Evolutionary conservation across 1,140 invertebrate species (phyloP), one percentile per base, ranked within the genome.

Genomic region (Pseudomyrmex concolor): DNA sequence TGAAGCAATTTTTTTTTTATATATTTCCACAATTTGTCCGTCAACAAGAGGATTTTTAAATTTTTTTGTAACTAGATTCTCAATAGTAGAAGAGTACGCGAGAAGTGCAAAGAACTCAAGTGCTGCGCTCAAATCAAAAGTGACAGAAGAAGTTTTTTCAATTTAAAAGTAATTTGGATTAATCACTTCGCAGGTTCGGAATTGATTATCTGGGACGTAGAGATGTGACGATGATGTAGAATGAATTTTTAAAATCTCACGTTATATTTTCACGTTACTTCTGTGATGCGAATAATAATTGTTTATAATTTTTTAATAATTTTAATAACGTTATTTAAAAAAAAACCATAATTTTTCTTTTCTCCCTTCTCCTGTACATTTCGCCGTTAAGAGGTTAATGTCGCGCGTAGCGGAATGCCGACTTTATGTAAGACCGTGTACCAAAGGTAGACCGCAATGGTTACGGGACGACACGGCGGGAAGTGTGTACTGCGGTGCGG

Each of bases 361-460:
- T 78, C 19, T 60, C 12, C 12, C 48, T 43, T 62, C 4, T 8
- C 57, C n/a, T 12, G 8, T n/a, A 62, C 12, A 64, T 43, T 74
- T 15, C n/a, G 12, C n/a, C 13, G 78, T 43, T 64, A 82, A 74
- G 1, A n/a, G 48, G 25, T 73, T 73, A 64, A 74, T 82, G 70
- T 43, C 48, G 59, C 48, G 70, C 78, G 48, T 82, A 74, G 60
- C 25, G 78, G 59, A 63, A 63, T 63, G 13, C 57, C 48, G 12
- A 0, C 19, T 25, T 82, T 73, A 73, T 19, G 48, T 82, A 82
- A 74, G 48, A 5, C 13, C 19, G 43, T 70, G 9, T 15, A 51
- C n/a, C 64, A 5, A 78, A 59, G 76, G 64, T 78, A 78, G 54
- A 80, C 76, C 76, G 76, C 76, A 50, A 71, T 71, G 76, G 66